Evolutionary conservation across 2,888 invertebrate genomes (phyloP).

Genomic region (Craniophora ligustri): DNA sequence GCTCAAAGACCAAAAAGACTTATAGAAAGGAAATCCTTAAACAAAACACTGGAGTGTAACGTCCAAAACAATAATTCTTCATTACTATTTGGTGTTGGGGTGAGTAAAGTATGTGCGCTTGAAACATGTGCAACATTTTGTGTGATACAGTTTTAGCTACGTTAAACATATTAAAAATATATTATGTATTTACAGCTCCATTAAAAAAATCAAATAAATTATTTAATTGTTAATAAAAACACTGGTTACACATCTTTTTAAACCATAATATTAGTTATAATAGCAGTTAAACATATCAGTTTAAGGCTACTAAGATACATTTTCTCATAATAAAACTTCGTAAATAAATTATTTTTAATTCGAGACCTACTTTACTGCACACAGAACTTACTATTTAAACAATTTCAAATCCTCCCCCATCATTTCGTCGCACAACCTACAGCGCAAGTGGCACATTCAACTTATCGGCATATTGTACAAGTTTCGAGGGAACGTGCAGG

Average conservation of each 20-base stretch:
- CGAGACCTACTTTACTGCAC: no score
- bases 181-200: no score
- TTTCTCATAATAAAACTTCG: not conserved
- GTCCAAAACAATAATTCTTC: constrained; percentile 86
- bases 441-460: constrained; percentile 65
- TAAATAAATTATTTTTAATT: no score
- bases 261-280: no score
- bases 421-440: constrained; percentile 39
- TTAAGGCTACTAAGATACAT: no score
- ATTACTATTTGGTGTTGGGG: constrained; percentile 74
- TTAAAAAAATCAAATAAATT: no score
- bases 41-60: constrained; percentile 84
- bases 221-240: no score
- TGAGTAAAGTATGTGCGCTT: constrained; percentile 50
- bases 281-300: no score
- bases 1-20: constrained; percentile 76
- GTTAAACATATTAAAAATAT: no score
- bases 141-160: no score
- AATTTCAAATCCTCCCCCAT: constrained; percentile 39
- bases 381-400: no score
- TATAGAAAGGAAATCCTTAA: constrained; percentile 83
- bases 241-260: no score
- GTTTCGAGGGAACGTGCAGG: constrained; percentile 83
- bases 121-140: constrained; percentile 52
- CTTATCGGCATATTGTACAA: constrained; percentile 73